Base-by-base conservation (phyloP, 2,113 vertebrate species). In the Telmatochromis brachygnathus region DNA sequence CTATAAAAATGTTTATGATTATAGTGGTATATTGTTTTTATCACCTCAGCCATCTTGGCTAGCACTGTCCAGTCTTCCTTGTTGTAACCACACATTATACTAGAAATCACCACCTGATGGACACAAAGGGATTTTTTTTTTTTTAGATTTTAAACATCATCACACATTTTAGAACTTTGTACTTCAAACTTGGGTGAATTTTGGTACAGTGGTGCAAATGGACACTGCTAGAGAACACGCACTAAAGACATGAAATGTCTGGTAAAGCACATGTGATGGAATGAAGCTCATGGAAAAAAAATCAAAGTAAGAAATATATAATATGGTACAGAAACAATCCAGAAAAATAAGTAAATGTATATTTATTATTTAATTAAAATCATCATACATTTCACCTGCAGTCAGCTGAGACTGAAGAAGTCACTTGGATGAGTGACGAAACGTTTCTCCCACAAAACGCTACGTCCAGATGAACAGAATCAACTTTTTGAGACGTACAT, bases 41-140 rank as follows among this genome's bases (percentile, higher is more conserved):
- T 92, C 45, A 98, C 98, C 98, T 98, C 96, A 91, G 98, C 97
- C 97, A 97, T 98, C 93, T 96, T 96, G 81, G 97, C 96, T 70
- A 98, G 95, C 83, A 94, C 93, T 70, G 96, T 97, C 98, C 98
- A 99, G 94, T 98, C 97, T 3, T 96, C 95, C 84, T 94, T 97
- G 95, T 94, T 98, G 88, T 98, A 98, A 91, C 94, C 95, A 90
- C 98, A 98, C 98, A 98, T 98, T 86, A 99, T 97, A 85, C 98
- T 99, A 21, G 98, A 96, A 88, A 98, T 98, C 92, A 99, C 89
- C 87, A 98, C 94, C 97, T 98, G 93, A 92, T 15, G 37, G 30
- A 65, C 13, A 65, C 11, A 85, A 4, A 53, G 6, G 56, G n/a
- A 79, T 5, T 60, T 2, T 3, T 23, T 51, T 45, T 1, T 17